These are phyloP conservation scores for Noctua janthina DNA, from an alignment of 2,888 invertebrate species.

Conservation along the genomic window DNA sequence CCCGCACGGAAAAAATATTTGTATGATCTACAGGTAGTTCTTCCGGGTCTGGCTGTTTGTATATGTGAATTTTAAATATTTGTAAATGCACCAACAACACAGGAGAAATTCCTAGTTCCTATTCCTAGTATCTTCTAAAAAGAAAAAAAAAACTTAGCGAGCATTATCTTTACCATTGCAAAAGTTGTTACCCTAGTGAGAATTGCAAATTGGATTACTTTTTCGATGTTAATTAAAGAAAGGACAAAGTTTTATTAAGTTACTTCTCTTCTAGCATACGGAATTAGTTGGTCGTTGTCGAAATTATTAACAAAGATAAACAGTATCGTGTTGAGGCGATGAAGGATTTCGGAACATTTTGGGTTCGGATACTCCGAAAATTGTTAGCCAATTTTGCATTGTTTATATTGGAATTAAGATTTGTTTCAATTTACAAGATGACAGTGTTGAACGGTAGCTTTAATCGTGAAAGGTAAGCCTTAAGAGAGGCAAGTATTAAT, in stretches of 20 bases:
- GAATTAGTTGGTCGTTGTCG: conserved; percentile 56
- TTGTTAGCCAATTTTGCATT: conserved; percentile 31
- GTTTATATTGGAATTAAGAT: conserved; percentile 28
- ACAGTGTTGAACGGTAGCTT: conserved; percentile 12
- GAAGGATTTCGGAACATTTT: conserved; percentile 40
- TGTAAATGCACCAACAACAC: no score
- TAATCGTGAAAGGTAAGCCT: conserved; percentile 11
- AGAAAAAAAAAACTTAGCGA: background rate
- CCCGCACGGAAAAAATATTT: no score
- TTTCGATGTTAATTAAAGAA: conserved; percentile 70
- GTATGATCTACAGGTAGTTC: no score
- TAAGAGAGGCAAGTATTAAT: background rate
- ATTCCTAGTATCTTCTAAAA: no score
- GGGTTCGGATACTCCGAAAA: conserved; percentile 12
- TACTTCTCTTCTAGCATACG: conserved; percentile 63
- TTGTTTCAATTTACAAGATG: conserved; percentile 25
- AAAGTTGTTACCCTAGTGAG: conserved; percentile 55
- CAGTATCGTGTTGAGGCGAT: conserved; percentile 44
- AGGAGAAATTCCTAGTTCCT: no score
- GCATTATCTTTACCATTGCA: conserved; percentile 45
- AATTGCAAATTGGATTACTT: conserved; percentile 70
- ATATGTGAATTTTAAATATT: no score
- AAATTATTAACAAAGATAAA: conserved; percentile 62
- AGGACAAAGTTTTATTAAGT: conserved; percentile 67
- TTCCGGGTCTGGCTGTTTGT: no score